A percentile compares a stretch with the other conserved stretches of the same genome.
Conservation (phyloP, 2,888 invertebrate genomes). For the Ophonus ardosiacus region DNA sequence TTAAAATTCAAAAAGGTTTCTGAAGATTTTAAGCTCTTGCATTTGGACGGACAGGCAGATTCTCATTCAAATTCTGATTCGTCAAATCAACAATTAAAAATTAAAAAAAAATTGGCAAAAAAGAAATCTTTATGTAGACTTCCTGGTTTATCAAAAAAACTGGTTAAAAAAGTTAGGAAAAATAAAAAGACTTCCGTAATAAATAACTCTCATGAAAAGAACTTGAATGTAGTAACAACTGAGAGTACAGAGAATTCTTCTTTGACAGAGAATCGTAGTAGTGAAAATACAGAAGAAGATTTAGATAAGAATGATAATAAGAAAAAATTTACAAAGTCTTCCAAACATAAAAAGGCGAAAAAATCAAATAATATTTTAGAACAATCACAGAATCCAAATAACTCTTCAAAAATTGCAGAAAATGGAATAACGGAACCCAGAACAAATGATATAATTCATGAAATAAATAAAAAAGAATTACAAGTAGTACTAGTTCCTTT, state of each 20-base stretch:
- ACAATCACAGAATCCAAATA: neutral
- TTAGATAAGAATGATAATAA: neutral
- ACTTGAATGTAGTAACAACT: no score
- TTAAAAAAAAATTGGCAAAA: neutral
- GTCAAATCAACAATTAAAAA: neutral
- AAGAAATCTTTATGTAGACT: neutral
- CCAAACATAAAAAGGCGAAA: neutral
- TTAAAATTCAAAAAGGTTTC: neutral
- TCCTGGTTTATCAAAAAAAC: neutral
- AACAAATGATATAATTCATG: neutral
- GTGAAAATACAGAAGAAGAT: neutral
- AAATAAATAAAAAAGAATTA: constrained; percentile 14
- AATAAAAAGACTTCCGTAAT: neutral
- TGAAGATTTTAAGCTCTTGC: neutral
- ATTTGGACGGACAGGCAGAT: constrained; percentile 23
- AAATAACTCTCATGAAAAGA: neutral
- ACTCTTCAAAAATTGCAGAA: neutral
- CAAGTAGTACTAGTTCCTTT: neutral
- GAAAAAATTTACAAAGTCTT: neutral
- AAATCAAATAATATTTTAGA: neutral
- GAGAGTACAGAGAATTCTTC: neutral
- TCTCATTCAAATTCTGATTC: neutral
- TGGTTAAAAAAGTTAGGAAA: neutral
- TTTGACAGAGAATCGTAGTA: neutral
- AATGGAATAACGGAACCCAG: neutral